Evolutionary conservation across 2,888 invertebrate species (phyloP).

Genomic region (Diogma glabrata): DNA sequence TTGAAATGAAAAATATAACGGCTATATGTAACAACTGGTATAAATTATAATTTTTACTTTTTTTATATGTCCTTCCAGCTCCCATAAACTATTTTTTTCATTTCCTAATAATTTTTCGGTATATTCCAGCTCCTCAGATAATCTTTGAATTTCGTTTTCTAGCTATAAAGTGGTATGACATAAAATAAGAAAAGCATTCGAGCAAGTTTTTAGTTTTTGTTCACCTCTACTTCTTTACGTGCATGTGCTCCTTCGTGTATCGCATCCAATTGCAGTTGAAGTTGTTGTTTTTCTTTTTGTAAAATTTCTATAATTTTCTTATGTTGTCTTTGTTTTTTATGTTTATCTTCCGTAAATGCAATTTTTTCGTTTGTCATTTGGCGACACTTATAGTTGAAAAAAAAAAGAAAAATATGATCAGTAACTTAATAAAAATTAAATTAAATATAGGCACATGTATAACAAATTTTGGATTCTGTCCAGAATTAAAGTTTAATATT

Average conservation of each 20-base stretch:
- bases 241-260: conserved; percentile 33
- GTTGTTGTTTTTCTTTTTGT: conserved; percentile 30
- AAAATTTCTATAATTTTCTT: conserved; percentile 31
- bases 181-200: neutral
- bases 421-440: too few relatives aligned
- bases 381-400: too few relatives aligned
- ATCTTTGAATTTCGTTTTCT: neutral
- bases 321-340: conserved; percentile 31
- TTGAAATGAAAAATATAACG: neutral
- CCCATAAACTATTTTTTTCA: conserved; percentile 33
- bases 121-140: conserved; percentile 22
- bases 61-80: conserved; percentile 41
- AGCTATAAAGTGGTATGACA: neutral
- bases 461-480: too few relatives aligned
- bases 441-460: too few relatives aligned
- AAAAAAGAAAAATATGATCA: too few relatives aligned
- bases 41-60: conserved; percentile 23
- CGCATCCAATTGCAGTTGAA: conserved; percentile 28
- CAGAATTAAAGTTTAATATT: too few relatives aligned
- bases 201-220: neutral
- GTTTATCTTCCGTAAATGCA: conserved; percentile 29
- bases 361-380: conserved; percentile 28
- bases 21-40: neutral
- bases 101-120: conserved; percentile 25
- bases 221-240: conserved; percentile 27